phyloP scores from a whole-genome alignment of 2,113 vertebrate genomes.

The Pleuronectes platessa region DNA sequence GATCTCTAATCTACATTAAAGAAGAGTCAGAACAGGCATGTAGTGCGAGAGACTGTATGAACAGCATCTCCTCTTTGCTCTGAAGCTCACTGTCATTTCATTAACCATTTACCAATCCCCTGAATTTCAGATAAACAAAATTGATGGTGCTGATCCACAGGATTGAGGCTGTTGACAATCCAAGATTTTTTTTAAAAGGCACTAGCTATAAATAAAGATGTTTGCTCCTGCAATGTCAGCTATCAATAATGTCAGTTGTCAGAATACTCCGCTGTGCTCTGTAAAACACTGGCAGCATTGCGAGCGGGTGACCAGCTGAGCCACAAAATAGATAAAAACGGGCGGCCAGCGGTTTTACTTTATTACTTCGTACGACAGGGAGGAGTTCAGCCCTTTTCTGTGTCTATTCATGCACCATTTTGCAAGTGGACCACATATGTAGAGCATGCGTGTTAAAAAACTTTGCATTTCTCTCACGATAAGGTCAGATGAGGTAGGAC shows the following conservation, averaged over 20 bases:
- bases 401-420: too few relatives aligned
- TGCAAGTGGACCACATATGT: not conserved
- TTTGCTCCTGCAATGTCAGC: conserved; percentile 1
- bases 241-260: conserved; percentile 4
- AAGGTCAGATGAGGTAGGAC: not conserved
- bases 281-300: not conserved
- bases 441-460: not conserved
- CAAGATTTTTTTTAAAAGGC: not conserved
- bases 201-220: not conserved
- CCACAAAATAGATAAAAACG: not conserved
- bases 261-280: not conserved
- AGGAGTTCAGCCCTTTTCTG: not conserved
- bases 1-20: too few relatives aligned
- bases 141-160: not conserved
- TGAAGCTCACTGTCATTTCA: conserved; percentile 1
- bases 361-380: not conserved
- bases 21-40: too few relatives aligned
- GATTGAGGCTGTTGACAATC: not conserved
- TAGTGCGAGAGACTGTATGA: too few relatives aligned
- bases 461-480: not conserved
- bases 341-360: not conserved
- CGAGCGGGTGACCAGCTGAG: not conserved
- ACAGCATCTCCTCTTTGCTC: not conserved
- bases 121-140: not conserved
- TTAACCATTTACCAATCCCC: not conserved